phyloP scores from a whole-genome alignment of 2,113 vertebrate species.

The Pomatostomus ruficeps region DNA sequence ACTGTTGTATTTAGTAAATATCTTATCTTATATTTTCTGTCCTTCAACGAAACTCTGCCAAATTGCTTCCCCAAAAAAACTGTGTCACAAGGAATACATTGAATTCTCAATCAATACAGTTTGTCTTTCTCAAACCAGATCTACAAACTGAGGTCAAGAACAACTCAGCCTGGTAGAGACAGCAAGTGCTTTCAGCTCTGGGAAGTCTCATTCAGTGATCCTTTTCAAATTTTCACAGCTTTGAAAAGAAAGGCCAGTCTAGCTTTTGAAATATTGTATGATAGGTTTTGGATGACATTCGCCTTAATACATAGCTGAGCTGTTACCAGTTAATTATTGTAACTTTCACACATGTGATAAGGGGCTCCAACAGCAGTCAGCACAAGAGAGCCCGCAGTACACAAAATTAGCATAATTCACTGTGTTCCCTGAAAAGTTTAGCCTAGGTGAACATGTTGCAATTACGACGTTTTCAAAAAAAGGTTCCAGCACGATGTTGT shows the following conservation, averaged over 20 bases:
- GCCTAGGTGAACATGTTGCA: conserved; percentile 66
- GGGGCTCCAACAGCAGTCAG: conserved; percentile 54
- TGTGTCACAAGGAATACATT: not conserved
- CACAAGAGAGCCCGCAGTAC: conserved; percentile 63
- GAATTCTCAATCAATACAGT: conserved; percentile 23
- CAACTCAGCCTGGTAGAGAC: conserved; percentile 60
- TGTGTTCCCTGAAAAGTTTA: conserved; percentile 70
- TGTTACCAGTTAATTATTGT: conserved; percentile 75
- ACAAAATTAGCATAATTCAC: conserved; percentile 67
- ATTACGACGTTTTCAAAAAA: conserved; percentile 67
- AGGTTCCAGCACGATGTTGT: conserved; percentile 53
- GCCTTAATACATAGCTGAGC: conserved; percentile 72
- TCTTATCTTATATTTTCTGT: not conserved
- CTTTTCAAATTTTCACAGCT: conserved; percentile 56
- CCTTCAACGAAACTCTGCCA: conserved; percentile 15
- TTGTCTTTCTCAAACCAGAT: conserved; percentile 26
- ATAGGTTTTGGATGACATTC: conserved; percentile 67
- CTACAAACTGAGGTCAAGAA: conserved; percentile 47
- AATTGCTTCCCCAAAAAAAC: not conserved
- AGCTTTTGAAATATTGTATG: conserved; percentile 62
- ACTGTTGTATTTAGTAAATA: not conserved
- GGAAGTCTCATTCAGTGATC: conserved; percentile 68
- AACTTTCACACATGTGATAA: conserved; percentile 71
- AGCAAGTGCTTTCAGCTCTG: conserved; percentile 67
- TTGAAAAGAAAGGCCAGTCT: conserved; percentile 52